Evolutionary conservation across 2,888 invertebrate species (phyloP).

Genomic region (Syrphus vitripennis): DNA sequence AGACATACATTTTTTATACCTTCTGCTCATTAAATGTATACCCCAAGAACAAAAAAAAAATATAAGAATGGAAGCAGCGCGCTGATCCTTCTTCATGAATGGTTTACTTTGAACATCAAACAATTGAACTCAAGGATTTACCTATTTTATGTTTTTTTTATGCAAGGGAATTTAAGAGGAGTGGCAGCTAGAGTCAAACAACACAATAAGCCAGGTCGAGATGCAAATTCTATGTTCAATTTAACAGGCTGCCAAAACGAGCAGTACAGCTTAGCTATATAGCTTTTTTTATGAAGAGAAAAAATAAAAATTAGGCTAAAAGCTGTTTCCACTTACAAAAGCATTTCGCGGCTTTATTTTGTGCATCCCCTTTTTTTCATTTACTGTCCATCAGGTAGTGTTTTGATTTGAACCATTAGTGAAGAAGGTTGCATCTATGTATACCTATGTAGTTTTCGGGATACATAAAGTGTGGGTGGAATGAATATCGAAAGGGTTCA

Average conservation of each 20-base stretch:
- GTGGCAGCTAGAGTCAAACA: not conserved
- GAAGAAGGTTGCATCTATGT: not conserved
- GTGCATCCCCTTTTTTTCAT: not conserved
- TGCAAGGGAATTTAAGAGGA: not conserved
- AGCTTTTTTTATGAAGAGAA: conserved; percentile 8
- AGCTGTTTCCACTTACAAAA: conserved; percentile 32
- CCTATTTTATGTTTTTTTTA: not conserved
- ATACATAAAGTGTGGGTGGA: not conserved
- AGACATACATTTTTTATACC: not conserved
- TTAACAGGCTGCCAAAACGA: not conserved
- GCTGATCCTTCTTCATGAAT: not conserved
- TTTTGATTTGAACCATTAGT: conserved; percentile 3
- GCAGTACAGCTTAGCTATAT: too few relatives aligned
- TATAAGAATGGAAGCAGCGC: not conserved
- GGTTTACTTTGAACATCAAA: conserved; percentile 23
- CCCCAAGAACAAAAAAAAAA: not conserved
- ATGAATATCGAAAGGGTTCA: conserved; percentile 29
- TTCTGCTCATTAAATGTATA: not conserved
- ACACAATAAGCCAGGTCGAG: conserved; percentile 1
- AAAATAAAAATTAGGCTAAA: conserved; percentile 55
- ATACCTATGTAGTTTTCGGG: not conserved
- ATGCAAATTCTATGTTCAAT: conserved; percentile 9
- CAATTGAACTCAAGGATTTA: not conserved
- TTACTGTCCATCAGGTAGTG: conserved; percentile 15
- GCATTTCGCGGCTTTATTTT: conserved; percentile 22